Conservation (phyloP, 2,113 vertebrate species). For the Xiphophorus couchianus region DNA sequence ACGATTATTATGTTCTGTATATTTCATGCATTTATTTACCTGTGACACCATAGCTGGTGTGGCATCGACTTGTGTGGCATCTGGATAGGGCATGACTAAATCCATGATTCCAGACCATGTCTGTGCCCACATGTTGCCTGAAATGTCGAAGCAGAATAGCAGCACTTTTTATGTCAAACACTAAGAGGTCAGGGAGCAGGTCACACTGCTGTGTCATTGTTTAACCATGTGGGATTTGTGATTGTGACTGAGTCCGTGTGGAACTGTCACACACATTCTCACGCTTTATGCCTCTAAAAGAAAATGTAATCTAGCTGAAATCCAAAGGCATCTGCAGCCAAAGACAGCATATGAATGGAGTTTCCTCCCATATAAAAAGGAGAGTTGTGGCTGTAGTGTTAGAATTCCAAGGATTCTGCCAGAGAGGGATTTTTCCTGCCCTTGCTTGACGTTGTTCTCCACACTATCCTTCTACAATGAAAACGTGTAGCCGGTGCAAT, state of each 20-base stretch:
- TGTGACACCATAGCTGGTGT: conserved; percentile 91
- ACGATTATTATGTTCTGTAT: neutral
- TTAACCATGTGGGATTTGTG: conserved; percentile 50
- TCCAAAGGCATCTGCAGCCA: conserved; percentile 53
- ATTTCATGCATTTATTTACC: conserved; percentile 71
- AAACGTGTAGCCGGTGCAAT: neutral
- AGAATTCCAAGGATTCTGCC: conserved; percentile 42
- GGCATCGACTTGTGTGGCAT: conserved; percentile 88
- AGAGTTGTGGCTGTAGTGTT: conserved; percentile 25
- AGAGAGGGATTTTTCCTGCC: conserved; percentile 22
- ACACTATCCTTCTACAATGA: neutral
- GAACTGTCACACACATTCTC: conserved; percentile 64
- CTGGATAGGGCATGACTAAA: conserved; percentile 86
- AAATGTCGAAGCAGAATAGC: conserved; percentile 33
- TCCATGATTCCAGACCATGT: conserved; percentile 95
- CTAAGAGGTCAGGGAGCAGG: neutral
- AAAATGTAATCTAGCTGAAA: conserved; percentile 61
- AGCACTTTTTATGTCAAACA: neutral
- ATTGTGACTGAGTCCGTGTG: conserved; percentile 25
- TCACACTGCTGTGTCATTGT: conserved; percentile 19
- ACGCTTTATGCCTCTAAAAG: conserved; percentile 65
- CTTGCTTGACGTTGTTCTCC: conserved; percentile 9
- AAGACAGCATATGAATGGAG: conserved; percentile 52
- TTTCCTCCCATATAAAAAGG: conserved; percentile 45
- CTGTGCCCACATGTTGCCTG: conserved; percentile 99